Evolutionary conservation across 1,140 invertebrate genomes (phyloP).

Genomic region (Geopemphigus sp.): DNA sequence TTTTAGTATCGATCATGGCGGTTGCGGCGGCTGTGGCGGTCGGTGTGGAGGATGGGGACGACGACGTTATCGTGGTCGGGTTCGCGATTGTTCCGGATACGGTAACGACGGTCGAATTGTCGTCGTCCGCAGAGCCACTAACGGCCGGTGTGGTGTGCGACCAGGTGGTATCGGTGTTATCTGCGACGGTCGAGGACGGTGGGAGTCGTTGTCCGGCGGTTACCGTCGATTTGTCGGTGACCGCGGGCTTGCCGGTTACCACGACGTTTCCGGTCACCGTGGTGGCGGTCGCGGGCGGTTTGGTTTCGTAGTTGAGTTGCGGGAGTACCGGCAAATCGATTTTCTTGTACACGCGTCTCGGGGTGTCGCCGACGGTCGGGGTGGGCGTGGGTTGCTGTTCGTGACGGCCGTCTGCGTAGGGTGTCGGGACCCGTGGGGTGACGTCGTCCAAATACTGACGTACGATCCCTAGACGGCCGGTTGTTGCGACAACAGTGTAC

Average conservation of each 20-base stretch:
- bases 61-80: neutral
- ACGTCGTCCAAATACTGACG: too few species aligned
- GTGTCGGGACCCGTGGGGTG: neutral
- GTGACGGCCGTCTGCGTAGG: too few species aligned
- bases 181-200: neutral
- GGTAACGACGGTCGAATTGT: too few species aligned
- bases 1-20: slow-evolving; percentile 50
- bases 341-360: slow-evolving; percentile 25
- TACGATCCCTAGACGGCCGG: neutral
- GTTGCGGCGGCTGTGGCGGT: slow-evolving; percentile 54
- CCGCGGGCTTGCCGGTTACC: too few species aligned
- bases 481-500: neutral
- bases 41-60: slow-evolving; percentile 63
- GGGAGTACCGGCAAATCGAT: slow-evolving; percentile 52
- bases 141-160: neutral
- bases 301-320: slow-evolving; percentile 55
- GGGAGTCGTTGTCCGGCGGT: too few species aligned
- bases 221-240: neutral
- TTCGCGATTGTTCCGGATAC: too few species aligned
- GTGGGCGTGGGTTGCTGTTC: too few species aligned
- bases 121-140: neutral
- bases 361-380: neutral
- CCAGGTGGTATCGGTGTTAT: neutral
- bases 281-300: neutral
- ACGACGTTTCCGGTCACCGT: too few species aligned